These are phyloP conservation scores for Decapterus maruadsi DNA, from an alignment of 2,797 vertebrate species.

Conservation along the genomic window DNA sequence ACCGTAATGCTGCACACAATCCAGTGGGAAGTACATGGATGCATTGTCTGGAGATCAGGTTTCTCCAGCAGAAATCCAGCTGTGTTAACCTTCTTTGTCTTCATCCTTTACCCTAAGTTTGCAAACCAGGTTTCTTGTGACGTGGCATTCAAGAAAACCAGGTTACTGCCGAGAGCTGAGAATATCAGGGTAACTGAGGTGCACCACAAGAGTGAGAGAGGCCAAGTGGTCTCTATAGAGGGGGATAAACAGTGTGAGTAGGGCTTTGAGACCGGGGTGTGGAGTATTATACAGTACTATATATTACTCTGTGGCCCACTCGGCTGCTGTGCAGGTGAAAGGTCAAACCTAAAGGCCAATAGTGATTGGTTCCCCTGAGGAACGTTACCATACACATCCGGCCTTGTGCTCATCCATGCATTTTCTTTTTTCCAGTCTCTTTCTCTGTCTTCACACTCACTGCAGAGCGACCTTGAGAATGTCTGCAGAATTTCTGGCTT, in stretches of 20 bases:
- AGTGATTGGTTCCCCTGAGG: slow-evolving; percentile 79
- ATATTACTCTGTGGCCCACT: slow-evolving; percentile 60
- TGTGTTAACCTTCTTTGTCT: slow-evolving; percentile 11
- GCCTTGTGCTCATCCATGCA: slow-evolving; percentile 70
- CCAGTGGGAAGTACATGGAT: background rate
- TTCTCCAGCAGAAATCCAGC: slow-evolving; percentile 14
- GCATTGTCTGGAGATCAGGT: background rate
- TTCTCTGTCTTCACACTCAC: slow-evolving; percentile 21
- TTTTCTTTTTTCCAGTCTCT: slow-evolving; percentile 31
- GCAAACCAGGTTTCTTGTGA: slow-evolving; percentile 36
- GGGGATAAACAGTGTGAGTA: slow-evolving; percentile 50
- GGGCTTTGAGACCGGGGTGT: slow-evolving; percentile 17
- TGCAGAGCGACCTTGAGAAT: slow-evolving; percentile 72
- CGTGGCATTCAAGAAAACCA: slow-evolving; percentile 35
- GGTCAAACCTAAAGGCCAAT: slow-evolving; percentile 74
- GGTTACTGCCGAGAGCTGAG: slow-evolving; percentile 41
- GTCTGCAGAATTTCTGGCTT: slow-evolving; percentile 54
- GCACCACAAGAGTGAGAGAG: slow-evolving; percentile 43
- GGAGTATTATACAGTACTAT: slow-evolving; percentile 38
- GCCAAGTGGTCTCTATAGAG: slow-evolving; percentile 58
- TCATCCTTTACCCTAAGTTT: slow-evolving; percentile 17
- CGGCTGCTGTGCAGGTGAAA: slow-evolving; percentile 67
- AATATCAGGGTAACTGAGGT: slow-evolving; percentile 43
- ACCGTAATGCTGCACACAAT: background rate
- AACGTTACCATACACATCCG: slow-evolving; percentile 66